Evolutionary conservation across 1,140 invertebrate genomes (phyloP).

Genomic region (Magallana ariakensis): DNA sequence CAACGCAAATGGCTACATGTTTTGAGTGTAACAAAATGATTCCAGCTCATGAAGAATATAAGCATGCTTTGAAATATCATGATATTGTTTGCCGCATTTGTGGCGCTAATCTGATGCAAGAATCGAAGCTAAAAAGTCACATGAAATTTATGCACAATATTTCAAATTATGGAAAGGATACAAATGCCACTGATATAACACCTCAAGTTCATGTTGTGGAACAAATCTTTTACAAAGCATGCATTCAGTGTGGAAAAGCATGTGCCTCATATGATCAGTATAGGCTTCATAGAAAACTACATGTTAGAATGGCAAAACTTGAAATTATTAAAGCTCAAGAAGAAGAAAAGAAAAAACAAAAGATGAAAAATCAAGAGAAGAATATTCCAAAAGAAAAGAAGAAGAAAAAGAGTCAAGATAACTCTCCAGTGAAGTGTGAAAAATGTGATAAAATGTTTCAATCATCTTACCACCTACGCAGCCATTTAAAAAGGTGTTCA

Average conservation of each 20-base stretch:
- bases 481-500: slow-evolving; percentile 1
- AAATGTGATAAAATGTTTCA: slow-evolving; percentile 2
- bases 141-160: slow-evolving; percentile 14
- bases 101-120: background rate
- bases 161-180: slow-evolving; percentile 4
- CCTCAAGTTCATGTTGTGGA: background rate
- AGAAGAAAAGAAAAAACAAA: background rate
- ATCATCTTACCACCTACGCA: background rate
- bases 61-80: slow-evolving; percentile 22
- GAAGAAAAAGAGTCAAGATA: background rate
- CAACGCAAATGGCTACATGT: background rate
- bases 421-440: background rate
- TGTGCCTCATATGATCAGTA: background rate
- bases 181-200: background rate
- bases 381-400: background rate
- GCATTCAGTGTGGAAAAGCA: background rate
- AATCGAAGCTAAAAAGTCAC: background rate
- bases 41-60: slow-evolving; percentile 13
- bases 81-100: background rate
- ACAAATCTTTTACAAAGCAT: background rate
- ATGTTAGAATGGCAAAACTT: background rate
- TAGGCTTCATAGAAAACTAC: background rate
- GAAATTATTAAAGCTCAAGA: background rate
- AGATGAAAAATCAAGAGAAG: background rate
- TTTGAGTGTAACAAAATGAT: slow-evolving; percentile 27